Base-by-base conservation (phyloP, 1,140 invertebrate species). In the Phymorhynchus buccinoides region DNA sequence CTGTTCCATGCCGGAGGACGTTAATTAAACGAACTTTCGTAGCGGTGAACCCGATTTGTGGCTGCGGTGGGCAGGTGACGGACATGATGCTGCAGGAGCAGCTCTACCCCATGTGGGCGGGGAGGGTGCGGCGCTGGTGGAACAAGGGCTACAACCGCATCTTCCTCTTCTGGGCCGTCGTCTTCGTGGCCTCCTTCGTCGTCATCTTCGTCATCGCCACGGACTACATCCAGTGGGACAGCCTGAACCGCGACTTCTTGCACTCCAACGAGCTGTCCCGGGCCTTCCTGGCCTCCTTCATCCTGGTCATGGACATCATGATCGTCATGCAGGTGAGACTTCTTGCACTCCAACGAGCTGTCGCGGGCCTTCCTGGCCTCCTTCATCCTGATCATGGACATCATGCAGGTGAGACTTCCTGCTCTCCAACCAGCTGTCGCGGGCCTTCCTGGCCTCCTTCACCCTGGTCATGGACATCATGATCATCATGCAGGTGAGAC, bases 31-130 rank as follows among this genome's bases (percentile, higher is more conserved):
- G n/a, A n/a, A n/a, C n/a, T n/a, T n/a, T n/a, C n/a, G n/a, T n/a
- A n/a, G n/a, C n/a, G n/a, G n/a, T n/a, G n/a, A n/a, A n/a, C n/a
- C n/a, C n/a, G n/a, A n/a, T n/a, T n/a, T n/a, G n/a, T n/a, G n/a
- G n/a, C n/a, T n/a, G n/a, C n/a, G n/a, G n/a, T n/a, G n/a, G 6
- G 32, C 90, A 95, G 94, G 94, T 95, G 18, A 95, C 94, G 68
- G 95, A 95, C 87, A 95, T 95, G 90, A 95, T 95, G 94, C 92
- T 95, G 14, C 95, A 95, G 89, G 95, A 95, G 87, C 94, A 94
- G 87, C 90, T 95, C 22, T 95, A 95, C 88, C 94, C 94, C 0
- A 86, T 92, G 44, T 95, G 94, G 94, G 94, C 93, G 1, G 88
- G 89, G 39, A 86, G 87, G 2, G 91, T 94, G 27, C 85, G 94